Evolutionary conservation across 2,113 vertebrate genomes (phyloP).

Genomic region (Poicephalus gulielmi): DNA sequence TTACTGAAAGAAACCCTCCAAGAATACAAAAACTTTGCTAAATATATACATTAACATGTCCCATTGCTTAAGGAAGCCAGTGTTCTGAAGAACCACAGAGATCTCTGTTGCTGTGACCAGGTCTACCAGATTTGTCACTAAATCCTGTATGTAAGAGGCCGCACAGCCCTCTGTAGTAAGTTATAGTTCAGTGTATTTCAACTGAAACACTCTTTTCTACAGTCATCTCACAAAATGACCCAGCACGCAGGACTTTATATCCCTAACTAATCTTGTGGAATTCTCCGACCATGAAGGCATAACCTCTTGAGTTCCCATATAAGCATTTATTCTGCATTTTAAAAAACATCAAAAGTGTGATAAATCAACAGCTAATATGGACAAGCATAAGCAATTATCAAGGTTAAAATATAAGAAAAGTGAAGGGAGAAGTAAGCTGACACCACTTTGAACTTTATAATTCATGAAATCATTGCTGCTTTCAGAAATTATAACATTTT

Average conservation of each 20-base stretch:
- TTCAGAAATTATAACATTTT: slow-evolving; percentile 41
- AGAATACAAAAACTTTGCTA: not conserved
- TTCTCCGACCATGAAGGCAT: not conserved
- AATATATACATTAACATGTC: not conserved
- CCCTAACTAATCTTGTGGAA: not conserved
- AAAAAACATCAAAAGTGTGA: not conserved
- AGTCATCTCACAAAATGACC: not conserved
- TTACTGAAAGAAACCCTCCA: not conserved
- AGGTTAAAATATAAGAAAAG: not conserved
- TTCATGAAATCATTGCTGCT: slow-evolving; percentile 31
- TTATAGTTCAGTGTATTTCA: not conserved
- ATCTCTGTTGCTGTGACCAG: not conserved
- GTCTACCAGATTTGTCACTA: not conserved
- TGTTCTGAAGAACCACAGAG: not conserved
- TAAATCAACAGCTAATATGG: not conserved
- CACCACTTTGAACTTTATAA: slow-evolving; percentile 60
- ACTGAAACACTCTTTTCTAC: not conserved
- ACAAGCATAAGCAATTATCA: not conserved
- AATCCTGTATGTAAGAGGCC: not conserved
- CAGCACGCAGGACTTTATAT: not conserved
- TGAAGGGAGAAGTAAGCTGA: not conserved
- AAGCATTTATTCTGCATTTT: not conserved
- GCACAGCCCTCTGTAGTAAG: not conserved
- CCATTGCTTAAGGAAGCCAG: not conserved
- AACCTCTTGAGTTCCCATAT: not conserved